A percentile compares a stretch with the other conserved stretches of the same genome.
phyloP scores from a whole-genome alignment of 2,888 invertebrate species.

The Drosophila flavopinicola region DNA sequence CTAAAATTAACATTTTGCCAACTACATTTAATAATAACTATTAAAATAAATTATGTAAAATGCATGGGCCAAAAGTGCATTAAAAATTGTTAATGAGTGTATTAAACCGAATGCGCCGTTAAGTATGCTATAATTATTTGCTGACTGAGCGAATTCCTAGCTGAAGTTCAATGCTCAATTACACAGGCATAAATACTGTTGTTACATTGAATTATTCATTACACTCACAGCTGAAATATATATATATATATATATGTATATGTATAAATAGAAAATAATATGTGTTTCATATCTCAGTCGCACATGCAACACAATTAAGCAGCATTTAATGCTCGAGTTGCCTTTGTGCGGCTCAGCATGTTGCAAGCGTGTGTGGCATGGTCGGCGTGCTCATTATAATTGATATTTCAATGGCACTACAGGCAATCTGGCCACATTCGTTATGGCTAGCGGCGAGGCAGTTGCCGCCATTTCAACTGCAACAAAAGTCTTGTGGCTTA shows the following conservation, averaged over 20 bases:
- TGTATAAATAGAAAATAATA: too few species aligned
- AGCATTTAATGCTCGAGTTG: conserved; percentile 61
- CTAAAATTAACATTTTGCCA: too few species aligned
- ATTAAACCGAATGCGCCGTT: conserved; percentile 28
- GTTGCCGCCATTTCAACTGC: not conserved
- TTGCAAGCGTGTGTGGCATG: conserved; percentile 48
- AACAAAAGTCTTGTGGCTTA: conserved; percentile 39
- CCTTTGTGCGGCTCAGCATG: conserved; percentile 40
- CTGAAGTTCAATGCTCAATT: conserved; percentile 55
- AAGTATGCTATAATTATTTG: conserved; percentile 55
- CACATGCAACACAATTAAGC: conserved; percentile 69
- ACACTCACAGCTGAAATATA: conserved; percentile 1
- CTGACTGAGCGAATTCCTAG: conserved; percentile 17
- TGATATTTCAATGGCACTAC: conserved; percentile 66
- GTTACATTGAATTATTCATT: conserved; percentile 20
- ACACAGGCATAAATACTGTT: conserved; percentile 29
- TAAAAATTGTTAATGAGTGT: conserved; percentile 13
- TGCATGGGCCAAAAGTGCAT: too few species aligned
- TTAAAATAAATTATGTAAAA: too few species aligned
- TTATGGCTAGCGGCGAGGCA: not conserved
- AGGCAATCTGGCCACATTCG: conserved; percentile 11
- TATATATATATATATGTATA: conserved; percentile 4
- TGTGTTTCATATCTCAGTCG: conserved; percentile 51
- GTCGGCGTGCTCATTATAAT: conserved; percentile 48
- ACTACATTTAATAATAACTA: too few species aligned